Percentiles rank a stretch among this genome's conserved stretches.
Evolutionary conservation across 1,140 invertebrate genomes (phyloP).

Genomic region (Dinoponera quadriceps): DNA sequence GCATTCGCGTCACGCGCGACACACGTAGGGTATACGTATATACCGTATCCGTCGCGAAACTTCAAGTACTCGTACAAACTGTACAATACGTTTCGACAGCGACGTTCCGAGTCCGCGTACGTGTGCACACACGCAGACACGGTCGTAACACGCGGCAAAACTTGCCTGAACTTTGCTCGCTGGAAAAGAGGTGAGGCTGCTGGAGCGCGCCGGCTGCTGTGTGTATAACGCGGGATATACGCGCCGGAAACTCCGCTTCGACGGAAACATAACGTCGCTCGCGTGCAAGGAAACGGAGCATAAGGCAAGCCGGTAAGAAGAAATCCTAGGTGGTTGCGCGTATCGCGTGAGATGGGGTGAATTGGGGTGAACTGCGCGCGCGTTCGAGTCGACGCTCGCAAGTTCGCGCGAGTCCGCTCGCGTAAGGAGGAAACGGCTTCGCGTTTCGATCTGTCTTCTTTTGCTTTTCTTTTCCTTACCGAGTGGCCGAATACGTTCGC

Average conservation of each 20-base stretch:
- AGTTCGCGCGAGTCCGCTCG: conserved; percentile 45
- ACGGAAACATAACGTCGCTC: conserved; percentile 74
- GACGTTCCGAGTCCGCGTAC: conserved; percentile 34
- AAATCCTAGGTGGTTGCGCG: conserved; percentile 62
- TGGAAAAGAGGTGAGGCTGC: conserved; percentile 49
- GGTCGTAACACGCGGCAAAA: conserved; percentile 68
- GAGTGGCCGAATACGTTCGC: no score
- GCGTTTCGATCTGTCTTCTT: not conserved
- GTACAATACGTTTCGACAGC: conserved; percentile 74
- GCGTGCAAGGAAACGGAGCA: conserved; percentile 67
- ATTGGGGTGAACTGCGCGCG: conserved; percentile 43
- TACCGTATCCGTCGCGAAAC: conserved; percentile 70
- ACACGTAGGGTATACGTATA: conserved; percentile 29
- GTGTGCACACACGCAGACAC: conserved; percentile 39
- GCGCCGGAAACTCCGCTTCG: conserved; percentile 71
- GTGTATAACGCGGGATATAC: conserved; percentile 58
- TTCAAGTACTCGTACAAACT: conserved; percentile 81
- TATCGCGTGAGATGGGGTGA: conserved; percentile 52
- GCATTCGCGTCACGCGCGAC: conserved; percentile 17
- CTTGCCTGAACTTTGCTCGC: conserved; percentile 68
- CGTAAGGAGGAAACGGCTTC: conserved; percentile 47
- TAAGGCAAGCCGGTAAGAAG: conserved; percentile 67
- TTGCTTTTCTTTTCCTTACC: no score
- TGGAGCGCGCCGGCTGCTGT: conserved; percentile 28
- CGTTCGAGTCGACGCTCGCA: conserved; percentile 49